phyloP scores from a whole-genome alignment of 2,113 vertebrate genomes.

The Macrotus californicus region DNA sequence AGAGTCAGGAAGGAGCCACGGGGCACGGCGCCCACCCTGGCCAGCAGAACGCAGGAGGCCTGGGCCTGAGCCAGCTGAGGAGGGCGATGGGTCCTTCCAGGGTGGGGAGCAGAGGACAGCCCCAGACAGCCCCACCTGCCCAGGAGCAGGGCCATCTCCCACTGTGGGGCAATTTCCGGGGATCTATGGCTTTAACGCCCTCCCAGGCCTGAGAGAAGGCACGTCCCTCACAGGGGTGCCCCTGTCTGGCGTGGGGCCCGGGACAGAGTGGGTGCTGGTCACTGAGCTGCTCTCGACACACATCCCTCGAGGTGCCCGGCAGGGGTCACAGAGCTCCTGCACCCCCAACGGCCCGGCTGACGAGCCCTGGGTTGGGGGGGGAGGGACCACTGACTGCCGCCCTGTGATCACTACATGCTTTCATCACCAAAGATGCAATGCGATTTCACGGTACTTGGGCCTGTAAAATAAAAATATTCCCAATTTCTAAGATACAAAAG shows the following conservation, averaged over 20 bases:
- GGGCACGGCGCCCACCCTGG: too few species aligned
- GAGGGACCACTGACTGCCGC: not conserved
- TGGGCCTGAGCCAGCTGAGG: too few species aligned
- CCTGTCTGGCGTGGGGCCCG: rapidly evolving
- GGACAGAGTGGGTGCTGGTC: too few species aligned
- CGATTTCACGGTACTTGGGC: constrained; percentile 48
- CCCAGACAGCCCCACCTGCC: not conserved
- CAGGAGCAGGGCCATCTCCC: not conserved
- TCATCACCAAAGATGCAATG: constrained; percentile 25
- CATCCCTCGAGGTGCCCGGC: rapidly evolving
- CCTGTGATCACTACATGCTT: not conserved
- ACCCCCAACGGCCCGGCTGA: not conserved
- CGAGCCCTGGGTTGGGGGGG: not conserved
- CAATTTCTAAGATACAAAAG: constrained; percentile 42
- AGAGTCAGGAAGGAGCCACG: not conserved
- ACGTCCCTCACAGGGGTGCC: rapidly evolving
- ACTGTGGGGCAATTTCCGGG: rapidly evolving
- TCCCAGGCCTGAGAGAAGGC: rapidly evolving
- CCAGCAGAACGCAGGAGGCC: too few species aligned
- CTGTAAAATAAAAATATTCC: constrained; percentile 40
- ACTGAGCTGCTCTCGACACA: rapidly evolving
- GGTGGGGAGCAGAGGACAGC: too few species aligned
- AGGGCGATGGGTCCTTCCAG: too few species aligned
- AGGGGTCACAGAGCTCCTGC: not conserved
- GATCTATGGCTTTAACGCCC: rapidly evolving